Base-by-base conservation (phyloP, 2,888 invertebrate genomes). In the Melinopterus prodromus region DNA sequence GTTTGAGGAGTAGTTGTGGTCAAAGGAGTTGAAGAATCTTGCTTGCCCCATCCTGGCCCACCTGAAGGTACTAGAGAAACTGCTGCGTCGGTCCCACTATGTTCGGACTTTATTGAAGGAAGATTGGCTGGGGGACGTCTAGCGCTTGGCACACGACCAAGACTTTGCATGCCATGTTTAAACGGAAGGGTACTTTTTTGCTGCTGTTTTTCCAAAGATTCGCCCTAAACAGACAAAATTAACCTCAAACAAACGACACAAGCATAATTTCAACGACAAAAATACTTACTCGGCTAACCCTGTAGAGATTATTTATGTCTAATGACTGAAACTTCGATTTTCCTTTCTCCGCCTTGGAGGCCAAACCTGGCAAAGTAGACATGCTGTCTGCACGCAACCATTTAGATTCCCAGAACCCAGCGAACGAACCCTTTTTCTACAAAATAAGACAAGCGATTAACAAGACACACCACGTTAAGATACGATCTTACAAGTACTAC, bases 111-210 rank as follows among this genome's bases (percentile, higher is more conserved):
- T 92, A 99, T 92, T 93, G 99, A 99, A 90, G 99, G 99, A 91
- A 99, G 93, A 93, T 99, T 98, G 90, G 97, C 98, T 90, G 99
- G 99, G 92, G 99, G 98, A 90, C 99, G 96, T 92, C 99, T 96
- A 90, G 97, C 97, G 91, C 96, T 96, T 90, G 97, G 97, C 92
- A 99, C 97, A 94, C 99, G 99, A 92, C 99, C 99, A 95, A 99
- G 95, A 92, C 96, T 96, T 96, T 99, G 99, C 96, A 99, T 97
- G 94, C 99, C 99, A 98, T 99, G 98, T 94, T 98, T 98, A 91
- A 97, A 97, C 90, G 95, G 95, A 91, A 95, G 93, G 92, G 95
- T 94, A 91, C 93, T 96, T 91, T 96, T 97, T 88, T 95, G 95
- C 90, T 95, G 95, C 88, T 95, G 95, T 89, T 96, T 95, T 91